A percentile compares a stretch with the other conserved stretches of the same genome.
phyloP scores from a whole-genome alignment of 2,888 invertebrate genomes.

The Muscina levida region DNA sequence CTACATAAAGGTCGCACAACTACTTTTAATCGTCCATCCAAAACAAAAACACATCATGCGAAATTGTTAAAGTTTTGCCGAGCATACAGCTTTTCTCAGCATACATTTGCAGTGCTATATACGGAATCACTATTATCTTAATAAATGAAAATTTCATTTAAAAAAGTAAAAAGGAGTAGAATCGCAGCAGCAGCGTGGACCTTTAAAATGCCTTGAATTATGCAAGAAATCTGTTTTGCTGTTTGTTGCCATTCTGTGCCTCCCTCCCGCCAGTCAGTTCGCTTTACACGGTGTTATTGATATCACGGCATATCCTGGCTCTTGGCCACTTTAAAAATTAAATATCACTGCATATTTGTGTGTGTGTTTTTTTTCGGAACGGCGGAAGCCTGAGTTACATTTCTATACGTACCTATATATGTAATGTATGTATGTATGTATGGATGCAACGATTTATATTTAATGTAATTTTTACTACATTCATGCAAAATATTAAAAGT shows the following conservation, averaged over 20 bases:
- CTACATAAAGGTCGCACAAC: too few relatives aligned
- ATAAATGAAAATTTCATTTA: slow-evolving; percentile 63
- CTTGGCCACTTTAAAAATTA: slow-evolving; percentile 50
- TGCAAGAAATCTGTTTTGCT: slow-evolving; percentile 61
- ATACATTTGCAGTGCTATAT: too few relatives aligned
- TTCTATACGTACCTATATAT: neutral
- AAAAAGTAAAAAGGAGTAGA: slow-evolving; percentile 54
- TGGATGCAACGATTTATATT: slow-evolving; percentile 59
- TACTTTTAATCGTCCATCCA: too few relatives aligned
- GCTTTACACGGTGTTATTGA: neutral
- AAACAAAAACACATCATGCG: too few relatives aligned
- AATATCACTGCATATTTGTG: slow-evolving; percentile 53
- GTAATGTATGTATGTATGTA: slow-evolving; percentile 36
- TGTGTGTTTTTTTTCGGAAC: too few relatives aligned
- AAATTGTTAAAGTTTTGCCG: too few relatives aligned
- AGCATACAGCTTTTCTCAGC: too few relatives aligned
- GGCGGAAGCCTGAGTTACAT: slow-evolving; percentile 44
- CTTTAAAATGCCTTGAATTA: slow-evolving; percentile 66
- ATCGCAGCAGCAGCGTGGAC: slow-evolving; percentile 31
- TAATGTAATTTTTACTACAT: slow-evolving; percentile 37
- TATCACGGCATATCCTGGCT: slow-evolving; percentile 2
- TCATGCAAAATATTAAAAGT: slow-evolving; percentile 25
- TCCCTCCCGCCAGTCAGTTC: neutral
- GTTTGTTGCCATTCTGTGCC: neutral
- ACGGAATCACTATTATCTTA: slow-evolving; percentile 60